These are phyloP conservation scores for Crax fasciolata DNA, from an alignment of 2,797 vertebrate species.

Conservation along the genomic window DNA sequence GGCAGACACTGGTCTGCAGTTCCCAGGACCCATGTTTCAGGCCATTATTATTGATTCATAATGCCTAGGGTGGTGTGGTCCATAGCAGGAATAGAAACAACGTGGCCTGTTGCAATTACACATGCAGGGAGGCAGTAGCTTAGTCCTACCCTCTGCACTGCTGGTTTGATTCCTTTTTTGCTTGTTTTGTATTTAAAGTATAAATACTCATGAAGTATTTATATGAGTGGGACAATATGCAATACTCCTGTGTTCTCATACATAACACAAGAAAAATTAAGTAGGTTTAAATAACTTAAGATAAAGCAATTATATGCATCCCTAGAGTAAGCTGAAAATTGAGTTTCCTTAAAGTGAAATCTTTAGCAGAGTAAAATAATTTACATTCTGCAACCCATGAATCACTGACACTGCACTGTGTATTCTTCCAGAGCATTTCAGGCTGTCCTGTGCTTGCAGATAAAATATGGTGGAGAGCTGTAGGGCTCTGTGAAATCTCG, in stretches of 20 bases:
- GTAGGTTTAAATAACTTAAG: neutral
- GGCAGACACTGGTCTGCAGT: neutral
- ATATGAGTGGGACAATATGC: neutral
- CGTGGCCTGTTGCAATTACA: neutral
- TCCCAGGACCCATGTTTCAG: neutral
- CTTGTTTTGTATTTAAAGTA: slow-evolving; percentile 3
- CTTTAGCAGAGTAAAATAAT: neutral
- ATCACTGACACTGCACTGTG: neutral
- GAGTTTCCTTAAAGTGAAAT: neutral
- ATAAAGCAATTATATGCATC: neutral
- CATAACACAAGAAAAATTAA: neutral
- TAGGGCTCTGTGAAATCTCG: neutral
- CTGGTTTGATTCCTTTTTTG: neutral
- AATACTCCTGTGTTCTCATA: neutral
- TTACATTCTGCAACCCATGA: neutral
- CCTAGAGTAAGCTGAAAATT: neutral
- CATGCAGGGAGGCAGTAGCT: neutral
- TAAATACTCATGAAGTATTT: neutral
- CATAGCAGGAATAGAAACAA: neutral
- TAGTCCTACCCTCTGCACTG: neutral
- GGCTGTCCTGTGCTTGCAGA: neutral
- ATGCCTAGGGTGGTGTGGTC: neutral
- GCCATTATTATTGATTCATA: neutral
- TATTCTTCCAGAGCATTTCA: neutral
- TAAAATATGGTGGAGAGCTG: neutral